Evolutionary conservation across 1,140 invertebrate genomes (phyloP), one percentile per base, ranked within the genome.

Genomic region (Helicoverpa zea): DNA sequence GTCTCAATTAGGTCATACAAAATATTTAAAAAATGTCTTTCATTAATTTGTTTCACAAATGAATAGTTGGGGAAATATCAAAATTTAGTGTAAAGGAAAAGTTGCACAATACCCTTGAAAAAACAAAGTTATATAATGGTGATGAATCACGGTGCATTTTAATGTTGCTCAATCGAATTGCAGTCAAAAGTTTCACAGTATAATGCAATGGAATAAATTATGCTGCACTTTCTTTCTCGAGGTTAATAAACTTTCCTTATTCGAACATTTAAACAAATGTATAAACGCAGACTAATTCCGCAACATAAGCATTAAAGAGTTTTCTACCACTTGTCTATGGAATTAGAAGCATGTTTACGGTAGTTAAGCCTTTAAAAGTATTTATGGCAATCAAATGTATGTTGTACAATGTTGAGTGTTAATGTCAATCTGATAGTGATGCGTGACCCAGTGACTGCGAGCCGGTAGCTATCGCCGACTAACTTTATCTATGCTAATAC

Each of bases 401-500:
- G 56, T 18, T 11, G 64, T 49, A 35, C 30, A 61, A 47, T 61
- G 56, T 76, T 63, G 51, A 63, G n/a, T 63, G 58, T 29, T 51
- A 59, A 78, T 66, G 59, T 18, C 49, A 54, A 66, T 66, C 61
- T 66, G 43, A 78, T 59, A 78, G 10, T 35, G 35, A 77, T 52
- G 75, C 61, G 18, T 66, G 66, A 79, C 66, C 78, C 66, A 79
- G 52, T 72, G 16, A 29, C 43, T 61, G 47, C 74, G 23, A 72
- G 51, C 54, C 68, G 78, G 52, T 77, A 64, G 61, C 49, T 47
- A 16, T 79, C 47, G 52, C 16, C 43, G 58, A n/a, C 13, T 61
- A 30, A 29, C 51, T 54, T 72, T 72, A 79, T 72, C 52, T 79
- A 79, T 72, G 66, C 43, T 72, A 79, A 79, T 73, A 51, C 13